phyloP scores from a whole-genome alignment of 2,888 invertebrate species.

The Chymomyza procnemis region DNA sequence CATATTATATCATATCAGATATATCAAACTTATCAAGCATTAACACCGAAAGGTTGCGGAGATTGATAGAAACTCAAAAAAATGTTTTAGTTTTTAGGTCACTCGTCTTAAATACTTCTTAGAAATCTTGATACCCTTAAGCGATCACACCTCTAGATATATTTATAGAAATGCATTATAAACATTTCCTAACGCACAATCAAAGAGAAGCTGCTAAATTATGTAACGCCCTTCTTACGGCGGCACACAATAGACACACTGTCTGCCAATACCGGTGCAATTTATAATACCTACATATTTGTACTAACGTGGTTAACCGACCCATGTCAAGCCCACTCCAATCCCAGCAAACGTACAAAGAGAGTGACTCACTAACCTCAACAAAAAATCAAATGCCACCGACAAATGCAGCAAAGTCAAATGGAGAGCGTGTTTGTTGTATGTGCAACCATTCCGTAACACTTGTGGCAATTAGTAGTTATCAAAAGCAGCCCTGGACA shows the following conservation, averaged over 20 bases:
- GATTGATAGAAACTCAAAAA: no score
- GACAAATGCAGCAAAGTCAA: conserved; percentile 35
- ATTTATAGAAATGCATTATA: neutral
- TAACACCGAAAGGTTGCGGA: no score
- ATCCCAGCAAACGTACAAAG: conserved; percentile 11
- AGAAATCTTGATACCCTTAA: neutral
- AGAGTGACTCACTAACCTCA: conserved; percentile 3
- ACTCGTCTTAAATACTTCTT: no score
- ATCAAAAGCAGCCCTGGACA: conserved; percentile 38
- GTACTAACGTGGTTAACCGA: conserved; percentile 31
- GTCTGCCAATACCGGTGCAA: conserved; percentile 54
- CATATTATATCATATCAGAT: no score
- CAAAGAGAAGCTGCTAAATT: neutral
- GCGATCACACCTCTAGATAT: neutral
- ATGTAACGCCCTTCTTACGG: neutral
- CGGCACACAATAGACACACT: neutral
- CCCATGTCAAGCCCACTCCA: conserved; percentile 55
- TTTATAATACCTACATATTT: conserved; percentile 55
- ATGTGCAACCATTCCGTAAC: conserved; percentile 28
- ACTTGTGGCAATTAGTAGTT: conserved; percentile 66
- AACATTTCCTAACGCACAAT: neutral
- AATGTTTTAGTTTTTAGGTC: neutral
- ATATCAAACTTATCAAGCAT: no score
- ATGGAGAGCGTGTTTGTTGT: neutral
- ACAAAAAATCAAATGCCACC: conserved; percentile 58